Evolutionary conservation across 2,888 invertebrate species (phyloP), one percentile per base, ranked within the genome.

Genomic region (Monopis laevigella): DNA sequence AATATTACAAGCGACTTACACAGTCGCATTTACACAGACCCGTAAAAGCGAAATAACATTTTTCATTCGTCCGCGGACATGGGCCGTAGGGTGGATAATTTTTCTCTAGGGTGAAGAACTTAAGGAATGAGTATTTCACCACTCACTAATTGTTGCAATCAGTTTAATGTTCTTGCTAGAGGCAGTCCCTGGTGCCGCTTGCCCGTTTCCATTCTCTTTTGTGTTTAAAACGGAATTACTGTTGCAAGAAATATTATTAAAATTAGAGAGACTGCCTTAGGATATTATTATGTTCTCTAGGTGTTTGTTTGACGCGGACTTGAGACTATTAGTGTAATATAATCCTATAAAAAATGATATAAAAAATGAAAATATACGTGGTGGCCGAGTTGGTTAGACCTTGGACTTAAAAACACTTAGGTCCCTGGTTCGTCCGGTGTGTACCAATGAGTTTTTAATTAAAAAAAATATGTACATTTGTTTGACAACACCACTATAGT

Each of bases 71-170:
- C 29, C 40, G 28, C 40, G 28, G 40, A 27, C 26, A 26, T n/a
- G 29, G 6, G 19, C 28, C 18, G 19, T 29, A 24, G 40, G 40
- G 19, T 21, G 40, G 28, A 19, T 40, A 40, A 40, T 40, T 40
- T 40, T 40, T 40, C 40, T 40, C 40, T 12, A 17, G 40, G 28
- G 40, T 18, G 17, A 29, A 18, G 40, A 40, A 36, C 40, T 46
- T 24, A 41, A 44, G 43, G 32, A 40, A 42, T 42, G 43, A 40
- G 42, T 40, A 41, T 43, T 45, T 44, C 41, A 39, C 45, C 44
- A 43, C 29, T 39, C 27, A 34, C 36, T 46, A 47, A 47, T 47
- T 47, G 41, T 41, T 40, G 43, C 42, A 45, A 43, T 45, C 39
- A 38, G 28, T 41, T 44, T 45, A 40, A 40, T 40, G 40, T 29